Evolutionary conservation across 53 echinoderm and acorn worm species (phyloP).

Genomic region (Mesocentrotus franciscanus): DNA sequence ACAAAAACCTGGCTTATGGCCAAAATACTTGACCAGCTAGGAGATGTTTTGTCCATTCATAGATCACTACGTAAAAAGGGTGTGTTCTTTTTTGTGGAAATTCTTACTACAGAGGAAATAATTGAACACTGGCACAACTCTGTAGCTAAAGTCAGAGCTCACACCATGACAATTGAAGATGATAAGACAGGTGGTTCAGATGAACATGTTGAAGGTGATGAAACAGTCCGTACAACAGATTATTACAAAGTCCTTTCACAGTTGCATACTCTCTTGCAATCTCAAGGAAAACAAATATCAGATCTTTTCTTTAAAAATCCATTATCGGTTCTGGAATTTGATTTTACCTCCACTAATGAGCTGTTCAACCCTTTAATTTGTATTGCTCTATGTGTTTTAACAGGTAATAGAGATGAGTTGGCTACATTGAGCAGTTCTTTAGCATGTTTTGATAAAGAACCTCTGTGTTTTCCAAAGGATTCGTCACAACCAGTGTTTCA

Average conservation of each 20-base stretch:
- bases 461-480: not conserved
- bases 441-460: not conserved
- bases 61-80: not conserved
- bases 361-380: constrained; percentile 66
- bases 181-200: too few relatives aligned
- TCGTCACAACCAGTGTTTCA: not conserved
- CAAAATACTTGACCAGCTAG: not conserved
- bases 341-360: not conserved
- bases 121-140: not conserved
- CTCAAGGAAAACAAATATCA: not conserved
- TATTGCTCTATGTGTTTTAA: constrained; percentile 60
- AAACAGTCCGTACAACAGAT: not conserved
- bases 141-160: not conserved
- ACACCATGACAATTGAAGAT: not conserved
- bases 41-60: not conserved
- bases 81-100: not conserved
- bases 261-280: not conserved
- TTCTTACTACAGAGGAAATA: not conserved
- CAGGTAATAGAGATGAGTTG: constrained; percentile 51
- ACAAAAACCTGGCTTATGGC: not conserved
- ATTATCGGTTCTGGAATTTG: not conserved
- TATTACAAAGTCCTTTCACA: too few relatives aligned
- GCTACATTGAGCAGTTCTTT: not conserved
- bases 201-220: not conserved
- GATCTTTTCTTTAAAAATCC: not conserved